These are phyloP conservation scores for Pteronotus mesoamericanus DNA, from an alignment of 2,797 vertebrate genomes.

Conservation along the genomic window DNA sequence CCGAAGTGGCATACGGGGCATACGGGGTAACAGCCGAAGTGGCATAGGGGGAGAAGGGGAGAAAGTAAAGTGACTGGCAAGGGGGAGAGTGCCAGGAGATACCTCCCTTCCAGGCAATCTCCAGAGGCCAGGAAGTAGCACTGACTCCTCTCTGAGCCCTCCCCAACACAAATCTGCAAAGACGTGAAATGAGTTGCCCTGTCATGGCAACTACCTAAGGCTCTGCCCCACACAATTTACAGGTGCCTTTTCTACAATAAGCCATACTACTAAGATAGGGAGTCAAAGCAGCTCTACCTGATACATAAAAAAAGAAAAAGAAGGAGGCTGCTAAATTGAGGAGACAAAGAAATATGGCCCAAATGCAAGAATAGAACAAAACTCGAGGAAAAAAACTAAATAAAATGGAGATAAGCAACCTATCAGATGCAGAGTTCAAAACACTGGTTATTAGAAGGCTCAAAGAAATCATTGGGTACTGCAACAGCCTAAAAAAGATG, in stretches of 20 bases:
- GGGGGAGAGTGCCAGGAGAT: background rate
- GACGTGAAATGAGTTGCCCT: background rate
- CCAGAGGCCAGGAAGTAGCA: background rate
- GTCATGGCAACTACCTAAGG: background rate
- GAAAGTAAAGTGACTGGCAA: background rate
- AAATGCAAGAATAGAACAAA: background rate
- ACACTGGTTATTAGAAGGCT: background rate
- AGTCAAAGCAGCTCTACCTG: background rate
- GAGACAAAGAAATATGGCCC: background rate
- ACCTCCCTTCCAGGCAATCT: background rate
- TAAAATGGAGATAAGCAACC: background rate
- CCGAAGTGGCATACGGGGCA: background rate
- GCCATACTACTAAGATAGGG: background rate
- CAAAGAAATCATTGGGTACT: background rate
- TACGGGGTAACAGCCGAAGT: background rate
- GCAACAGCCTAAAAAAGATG: background rate
- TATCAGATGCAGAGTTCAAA: background rate
- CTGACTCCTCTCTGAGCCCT: background rate
- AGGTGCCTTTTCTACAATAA: background rate
- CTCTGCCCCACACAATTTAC: background rate
- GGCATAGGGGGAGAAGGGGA: background rate
- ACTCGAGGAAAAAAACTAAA: background rate
- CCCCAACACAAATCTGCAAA: background rate
- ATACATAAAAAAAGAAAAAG: background rate
- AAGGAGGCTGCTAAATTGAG: background rate